Percentiles rank a stretch among this genome's conserved stretches.
phyloP scores from a whole-genome alignment of 2,797 vertebrate genomes.

The Salmo trutta region DNA sequence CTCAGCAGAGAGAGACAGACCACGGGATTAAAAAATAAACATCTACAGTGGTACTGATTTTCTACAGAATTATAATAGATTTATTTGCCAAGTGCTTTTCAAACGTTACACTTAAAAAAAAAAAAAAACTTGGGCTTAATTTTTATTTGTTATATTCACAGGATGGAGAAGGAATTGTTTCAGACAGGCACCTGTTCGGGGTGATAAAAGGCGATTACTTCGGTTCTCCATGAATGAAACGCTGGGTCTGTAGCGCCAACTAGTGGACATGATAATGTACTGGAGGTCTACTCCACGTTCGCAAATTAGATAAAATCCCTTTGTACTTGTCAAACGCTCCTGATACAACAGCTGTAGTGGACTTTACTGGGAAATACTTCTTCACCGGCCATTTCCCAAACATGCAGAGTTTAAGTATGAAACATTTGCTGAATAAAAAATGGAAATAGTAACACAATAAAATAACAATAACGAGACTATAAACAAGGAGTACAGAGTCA shows the following conservation, averaged over 20 bases:
- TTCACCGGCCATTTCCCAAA: too few species aligned
- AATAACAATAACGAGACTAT: too few species aligned
- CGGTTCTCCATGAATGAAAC: neutral
- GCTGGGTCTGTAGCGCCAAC: neutral
- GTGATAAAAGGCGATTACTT: neutral
- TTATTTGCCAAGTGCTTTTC: neutral
- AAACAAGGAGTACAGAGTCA: too few species aligned
- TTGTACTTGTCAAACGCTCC: too few species aligned
- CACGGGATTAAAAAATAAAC: neutral
- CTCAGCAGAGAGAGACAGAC: neutral
- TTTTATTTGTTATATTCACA: neutral
- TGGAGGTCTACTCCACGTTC: neutral
- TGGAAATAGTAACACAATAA: too few species aligned
- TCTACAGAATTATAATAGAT: neutral
- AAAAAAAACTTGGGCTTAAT: too few species aligned
- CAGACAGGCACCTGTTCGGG: neutral
- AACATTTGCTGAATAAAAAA: too few species aligned
- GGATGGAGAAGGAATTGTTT: neutral
- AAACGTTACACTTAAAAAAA: neutral
- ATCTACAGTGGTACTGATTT: neutral
- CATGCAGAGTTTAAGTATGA: too few species aligned
- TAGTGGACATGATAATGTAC: neutral
- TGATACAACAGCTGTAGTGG: too few species aligned
- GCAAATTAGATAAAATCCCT: neutral
- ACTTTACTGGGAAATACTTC: too few species aligned